Conservation (phyloP, 1,140 invertebrate genomes). For the Paramacrobiotus metropolitanus region DNA sequence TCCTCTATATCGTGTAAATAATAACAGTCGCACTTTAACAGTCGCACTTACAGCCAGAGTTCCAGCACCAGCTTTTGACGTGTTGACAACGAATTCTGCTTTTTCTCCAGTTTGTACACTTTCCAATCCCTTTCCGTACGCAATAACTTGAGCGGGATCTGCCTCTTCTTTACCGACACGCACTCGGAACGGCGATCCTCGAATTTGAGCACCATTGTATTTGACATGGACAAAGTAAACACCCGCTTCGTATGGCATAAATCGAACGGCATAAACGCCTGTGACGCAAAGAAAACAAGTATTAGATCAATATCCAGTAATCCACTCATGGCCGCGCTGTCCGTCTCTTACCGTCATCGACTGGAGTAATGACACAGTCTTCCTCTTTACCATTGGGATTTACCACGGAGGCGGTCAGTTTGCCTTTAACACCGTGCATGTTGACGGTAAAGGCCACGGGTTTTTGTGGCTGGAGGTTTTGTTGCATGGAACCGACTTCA, state of each 20-base stretch:
- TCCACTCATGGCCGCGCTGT: neutral
- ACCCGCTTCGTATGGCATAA: slow-evolving; percentile 85
- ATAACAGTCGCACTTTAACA: too few relatives aligned
- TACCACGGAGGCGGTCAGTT: slow-evolving; percentile 66
- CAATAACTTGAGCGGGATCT: slow-evolving; percentile 86
- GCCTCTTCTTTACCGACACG: slow-evolving; percentile 84
- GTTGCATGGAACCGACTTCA: slow-evolving; percentile 67
- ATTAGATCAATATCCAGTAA: slow-evolving; percentile 5
- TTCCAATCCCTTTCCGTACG: slow-evolving; percentile 56
- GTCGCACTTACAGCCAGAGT: slow-evolving; percentile 66
- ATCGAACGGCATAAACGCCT: slow-evolving; percentile 47
- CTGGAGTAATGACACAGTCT: slow-evolving; percentile 80
- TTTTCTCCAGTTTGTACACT: slow-evolving; percentile 56
- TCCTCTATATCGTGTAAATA: too few relatives aligned
- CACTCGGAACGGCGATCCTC: slow-evolving; percentile 67
- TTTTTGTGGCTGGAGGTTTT: slow-evolving; percentile 58
- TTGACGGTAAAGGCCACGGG: slow-evolving; percentile 77
- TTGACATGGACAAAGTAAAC: slow-evolving; percentile 81
- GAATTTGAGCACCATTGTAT: slow-evolving; percentile 86
- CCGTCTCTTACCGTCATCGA: slow-evolving; percentile 46
- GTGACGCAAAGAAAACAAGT: slow-evolving; percentile 9
- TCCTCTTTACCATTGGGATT: slow-evolving; percentile 75
- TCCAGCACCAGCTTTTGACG: slow-evolving; percentile 73
- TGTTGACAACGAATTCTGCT: slow-evolving; percentile 86
- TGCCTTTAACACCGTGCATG: slow-evolving; percentile 77